These are phyloP conservation scores for Hermatobates lingyangjiaoensis DNA, from an alignment of 1,140 invertebrate genomes.

Conservation along the genomic window DNA sequence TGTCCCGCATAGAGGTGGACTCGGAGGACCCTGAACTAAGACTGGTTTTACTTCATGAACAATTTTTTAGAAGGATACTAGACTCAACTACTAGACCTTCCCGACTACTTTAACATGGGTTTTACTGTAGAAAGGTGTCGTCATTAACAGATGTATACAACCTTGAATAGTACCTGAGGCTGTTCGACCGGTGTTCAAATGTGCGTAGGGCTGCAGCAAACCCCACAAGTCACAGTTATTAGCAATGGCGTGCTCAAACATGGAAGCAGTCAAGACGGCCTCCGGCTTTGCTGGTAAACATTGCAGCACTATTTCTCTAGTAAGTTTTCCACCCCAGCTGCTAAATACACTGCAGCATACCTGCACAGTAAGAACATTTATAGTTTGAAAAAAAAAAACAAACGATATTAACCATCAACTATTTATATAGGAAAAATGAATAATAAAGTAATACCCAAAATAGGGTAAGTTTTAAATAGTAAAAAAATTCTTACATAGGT, in stretches of 20 bases:
- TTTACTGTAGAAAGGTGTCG: no score
- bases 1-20: slow-evolving; percentile 30
- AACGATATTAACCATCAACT: no score
- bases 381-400: no score
- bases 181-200: slow-evolving; percentile 67
- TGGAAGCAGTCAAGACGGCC: slow-evolving; percentile 47
- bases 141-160: slow-evolving; percentile 1
- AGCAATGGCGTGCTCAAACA: slow-evolving; percentile 65
- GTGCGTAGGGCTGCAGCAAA: slow-evolving; percentile 69
- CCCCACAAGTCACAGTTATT: slow-evolving; percentile 77
- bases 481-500: no score
- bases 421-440: no score
- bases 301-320: slow-evolving; percentile 67
- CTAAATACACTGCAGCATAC: slow-evolving; percentile 71
- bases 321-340: slow-evolving; percentile 72
- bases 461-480: no score
- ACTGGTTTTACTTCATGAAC: slow-evolving; percentile 26
- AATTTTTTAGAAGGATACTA: background rate
- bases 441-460: no score
- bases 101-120: no score
- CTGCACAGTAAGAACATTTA: no score
- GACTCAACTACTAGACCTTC: no score
- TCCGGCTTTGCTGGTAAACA: slow-evolving; percentile 45
- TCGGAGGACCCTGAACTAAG: slow-evolving; percentile 49
- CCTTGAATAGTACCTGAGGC: slow-evolving; percentile 43